These are phyloP conservation scores for Sarotherodon lohbergeri DNA, from an alignment of 2,113 vertebrate genomes.

Conservation along the genomic window DNA sequence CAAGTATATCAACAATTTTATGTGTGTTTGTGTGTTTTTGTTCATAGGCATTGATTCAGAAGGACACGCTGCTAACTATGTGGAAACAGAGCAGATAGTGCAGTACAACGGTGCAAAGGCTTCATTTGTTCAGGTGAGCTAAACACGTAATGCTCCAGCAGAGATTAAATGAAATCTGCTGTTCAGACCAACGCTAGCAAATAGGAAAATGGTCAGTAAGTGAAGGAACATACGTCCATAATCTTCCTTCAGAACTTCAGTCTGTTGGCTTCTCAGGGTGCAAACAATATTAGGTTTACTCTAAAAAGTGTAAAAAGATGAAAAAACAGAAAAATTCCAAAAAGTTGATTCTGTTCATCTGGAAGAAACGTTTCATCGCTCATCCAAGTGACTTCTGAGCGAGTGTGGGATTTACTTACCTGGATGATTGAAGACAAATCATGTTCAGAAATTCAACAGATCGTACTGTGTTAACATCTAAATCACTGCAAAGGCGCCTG, in stretches of 20 bases:
- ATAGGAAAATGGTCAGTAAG: not conserved
- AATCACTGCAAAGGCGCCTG: not conserved
- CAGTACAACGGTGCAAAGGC: constrained; percentile 84
- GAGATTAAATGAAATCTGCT: not conserved
- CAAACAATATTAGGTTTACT: not conserved
- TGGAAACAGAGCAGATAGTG: constrained; percentile 94
- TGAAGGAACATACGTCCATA: accelerated
- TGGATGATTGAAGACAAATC: not conserved
- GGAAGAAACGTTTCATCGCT: not conserved
- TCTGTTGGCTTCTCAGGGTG: not conserved
- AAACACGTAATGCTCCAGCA: not conserved
- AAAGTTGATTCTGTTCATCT: not conserved
- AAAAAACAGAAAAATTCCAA: not conserved
- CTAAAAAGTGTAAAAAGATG: not conserved
- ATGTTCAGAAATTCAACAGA: not conserved
- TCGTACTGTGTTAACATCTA: not conserved
- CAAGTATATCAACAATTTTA: not conserved
- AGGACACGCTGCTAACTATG: constrained; percentile 94
- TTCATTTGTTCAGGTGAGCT: constrained; percentile 83
- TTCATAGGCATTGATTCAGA: constrained; percentile 90
- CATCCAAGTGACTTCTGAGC: not conserved
- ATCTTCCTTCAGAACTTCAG: not conserved
- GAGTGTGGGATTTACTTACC: not conserved
- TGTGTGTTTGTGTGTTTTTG: not conserved
- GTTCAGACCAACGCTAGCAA: not conserved